Evolutionary conservation across 2,888 invertebrate species (phyloP), one percentile per base, ranked within the genome.

Genomic region (Caenorhabditis sulstoni): DNA sequence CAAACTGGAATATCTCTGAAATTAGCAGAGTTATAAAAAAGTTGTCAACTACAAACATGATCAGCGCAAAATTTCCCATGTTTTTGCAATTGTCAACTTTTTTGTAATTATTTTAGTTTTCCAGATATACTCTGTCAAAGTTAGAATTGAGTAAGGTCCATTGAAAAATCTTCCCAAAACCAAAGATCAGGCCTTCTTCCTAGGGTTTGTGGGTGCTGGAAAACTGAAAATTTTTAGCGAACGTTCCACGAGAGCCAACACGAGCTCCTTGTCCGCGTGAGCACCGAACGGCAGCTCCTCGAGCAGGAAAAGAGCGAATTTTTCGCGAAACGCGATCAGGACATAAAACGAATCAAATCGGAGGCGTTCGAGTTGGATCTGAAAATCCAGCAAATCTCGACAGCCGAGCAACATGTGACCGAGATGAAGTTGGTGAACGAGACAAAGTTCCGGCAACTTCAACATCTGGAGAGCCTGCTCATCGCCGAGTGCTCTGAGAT

Each of bases 211-310:
- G n/a, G n/a, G n/a, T n/a, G n/a, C n/a, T n/a, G n/a, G n/a, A 12
- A 64, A 45, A 1, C 22, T 50, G 20, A 39, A 39, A 29, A 4
- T 49, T 58, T 80, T 44, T 61, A 87, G 86, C 76, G 71, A 44
- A 74, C 67, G 9, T 86, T 88, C 65, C 73, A 87, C 39, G 76
- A 82, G 68, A 79, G 84, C 20, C 86, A 89, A 57, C 87, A 88
- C 77, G 88, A 89, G 57, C 66, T 89, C 7, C 73, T 89, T 3
- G 84, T 87, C 18, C 73, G 89, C 1, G 83, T 89, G 16, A 85
- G 85, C 61, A 86, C 82, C 23, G 89, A 89, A 68, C 74, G 85
- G 14, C 81, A 82, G 12, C 18, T 82, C 7, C 18, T 89, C 55
- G 86, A 88, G 18, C 79, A 81, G 44, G 83, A 83, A 45, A 77